Evolutionary conservation across 2,797 vertebrate genomes (phyloP).

Genomic region (Melanotaenia maccullochi): DNA sequence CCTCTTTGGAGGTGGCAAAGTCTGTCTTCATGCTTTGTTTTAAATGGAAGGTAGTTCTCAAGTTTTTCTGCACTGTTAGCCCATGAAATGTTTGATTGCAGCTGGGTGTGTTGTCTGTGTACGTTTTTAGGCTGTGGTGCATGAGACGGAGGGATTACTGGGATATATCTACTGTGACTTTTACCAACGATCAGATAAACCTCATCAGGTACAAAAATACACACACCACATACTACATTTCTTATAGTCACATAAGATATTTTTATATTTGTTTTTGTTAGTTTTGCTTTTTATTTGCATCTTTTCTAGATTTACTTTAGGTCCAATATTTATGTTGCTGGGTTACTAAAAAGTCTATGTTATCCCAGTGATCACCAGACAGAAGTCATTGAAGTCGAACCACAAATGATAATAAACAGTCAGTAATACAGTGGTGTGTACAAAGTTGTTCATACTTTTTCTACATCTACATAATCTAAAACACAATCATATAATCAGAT

Average conservation of each 20-base stretch:
- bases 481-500: not conserved
- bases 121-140: conserved; percentile 90
- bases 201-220: conserved; percentile 88
- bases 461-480: not conserved
- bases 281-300: not conserved
- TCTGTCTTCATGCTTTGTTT: not conserved
- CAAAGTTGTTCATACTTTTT: not conserved
- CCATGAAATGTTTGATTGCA: conserved; percentile 14
- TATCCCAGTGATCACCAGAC: not conserved
- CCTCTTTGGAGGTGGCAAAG: not conserved
- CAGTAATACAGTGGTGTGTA: not conserved
- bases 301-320: not conserved
- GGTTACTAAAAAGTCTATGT: not conserved
- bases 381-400: not conserved
- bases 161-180: conserved; percentile 99
- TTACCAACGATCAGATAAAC: conserved; percentile 92
- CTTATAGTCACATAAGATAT: not conserved
- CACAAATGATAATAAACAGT: not conserved
- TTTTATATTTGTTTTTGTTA: not conserved
- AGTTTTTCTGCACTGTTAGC: not conserved
- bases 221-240: not conserved
- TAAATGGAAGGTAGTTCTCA: conserved; percentile 9
- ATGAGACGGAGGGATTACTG: conserved; percentile 93
- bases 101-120: conserved; percentile 37
- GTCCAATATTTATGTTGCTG: not conserved